Evolutionary conservation across 2,888 invertebrate genomes (phyloP).

Genomic region (Tenodera sinensis): DNA sequence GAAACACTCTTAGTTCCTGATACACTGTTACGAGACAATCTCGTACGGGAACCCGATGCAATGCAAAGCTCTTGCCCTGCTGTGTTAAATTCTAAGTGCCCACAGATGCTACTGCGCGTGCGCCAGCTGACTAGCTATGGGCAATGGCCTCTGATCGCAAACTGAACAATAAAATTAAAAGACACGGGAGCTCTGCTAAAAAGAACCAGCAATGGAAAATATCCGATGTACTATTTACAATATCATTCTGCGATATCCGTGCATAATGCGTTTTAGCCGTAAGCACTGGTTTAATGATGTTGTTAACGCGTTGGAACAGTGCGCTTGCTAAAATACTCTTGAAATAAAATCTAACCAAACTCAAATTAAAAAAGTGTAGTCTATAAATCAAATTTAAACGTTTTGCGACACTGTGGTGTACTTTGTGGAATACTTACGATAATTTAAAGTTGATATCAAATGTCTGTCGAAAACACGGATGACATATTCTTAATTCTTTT

Average conservation of each 20-base stretch:
- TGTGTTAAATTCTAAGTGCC: conserved; percentile 52
- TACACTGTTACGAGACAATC: conserved; percentile 23
- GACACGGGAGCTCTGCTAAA: not conserved
- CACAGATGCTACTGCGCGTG: conserved; percentile 59
- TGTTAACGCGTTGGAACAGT: too few relatives aligned
- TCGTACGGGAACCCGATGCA: conserved; percentile 33
- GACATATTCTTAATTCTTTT: not conserved
- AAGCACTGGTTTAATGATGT: too few relatives aligned
- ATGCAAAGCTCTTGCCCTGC: not conserved
- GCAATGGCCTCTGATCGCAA: conserved; percentile 21
- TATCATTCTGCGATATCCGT: too few relatives aligned
- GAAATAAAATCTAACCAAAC: not conserved
- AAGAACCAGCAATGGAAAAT: too few relatives aligned
- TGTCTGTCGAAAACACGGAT: not conserved
- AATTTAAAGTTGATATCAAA: not conserved
- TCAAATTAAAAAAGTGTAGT: not conserved
- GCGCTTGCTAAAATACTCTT: not conserved
- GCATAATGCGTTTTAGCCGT: too few relatives aligned
- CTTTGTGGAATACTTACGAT: not conserved
- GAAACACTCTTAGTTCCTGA: not conserved
- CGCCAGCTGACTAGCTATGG: conserved; percentile 40
- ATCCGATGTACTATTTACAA: too few relatives aligned
- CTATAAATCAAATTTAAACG: not conserved
- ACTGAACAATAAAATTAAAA: not conserved
- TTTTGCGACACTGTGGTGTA: not conserved